These are phyloP conservation scores for Calephelis virginiensis DNA, from an alignment of 1,140 invertebrate species.

Conservation along the genomic window DNA sequence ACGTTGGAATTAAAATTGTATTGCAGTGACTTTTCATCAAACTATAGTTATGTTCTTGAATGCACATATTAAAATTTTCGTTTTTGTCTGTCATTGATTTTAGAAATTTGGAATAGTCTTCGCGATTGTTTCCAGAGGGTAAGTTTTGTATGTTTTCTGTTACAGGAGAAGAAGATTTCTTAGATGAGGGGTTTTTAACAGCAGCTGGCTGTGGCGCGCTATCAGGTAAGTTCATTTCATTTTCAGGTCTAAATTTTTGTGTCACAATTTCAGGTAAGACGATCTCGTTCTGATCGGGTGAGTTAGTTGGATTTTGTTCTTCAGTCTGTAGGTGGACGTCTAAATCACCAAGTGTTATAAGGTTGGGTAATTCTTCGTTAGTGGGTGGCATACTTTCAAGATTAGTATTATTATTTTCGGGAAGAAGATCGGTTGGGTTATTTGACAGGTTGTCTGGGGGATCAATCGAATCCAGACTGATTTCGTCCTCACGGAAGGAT, in stretches of 20 bases:
- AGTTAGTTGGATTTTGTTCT: background rate
- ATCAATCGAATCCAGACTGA: background rate
- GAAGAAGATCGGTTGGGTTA: too few relatives aligned
- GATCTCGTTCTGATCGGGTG: too few relatives aligned
- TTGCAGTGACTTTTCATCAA: conserved; percentile 22
- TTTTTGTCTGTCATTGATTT: conserved; percentile 24
- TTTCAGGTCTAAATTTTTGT: background rate
- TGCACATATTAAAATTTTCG: conserved; percentile 21
- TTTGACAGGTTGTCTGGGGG: background rate
- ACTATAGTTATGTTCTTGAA: conserved; percentile 31
- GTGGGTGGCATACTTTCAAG: too few relatives aligned
- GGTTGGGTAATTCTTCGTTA: background rate
- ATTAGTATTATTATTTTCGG: too few relatives aligned
- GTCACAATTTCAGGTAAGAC: background rate
- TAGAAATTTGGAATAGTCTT: conserved; percentile 28
- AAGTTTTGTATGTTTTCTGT: background rate
- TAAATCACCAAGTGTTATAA: background rate
- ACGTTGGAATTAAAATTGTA: conserved; percentile 31
- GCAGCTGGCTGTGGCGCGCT: too few relatives aligned
- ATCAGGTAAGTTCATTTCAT: too few relatives aligned
- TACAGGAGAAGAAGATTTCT: background rate
- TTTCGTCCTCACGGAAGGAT: background rate
- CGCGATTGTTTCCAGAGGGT: background rate
- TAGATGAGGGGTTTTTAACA: too few relatives aligned
- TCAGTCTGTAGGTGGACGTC: background rate